These are phyloP conservation scores for Axis porcinus DNA, from an alignment of 2,113 vertebrate genomes.

Conservation along the genomic window DNA sequence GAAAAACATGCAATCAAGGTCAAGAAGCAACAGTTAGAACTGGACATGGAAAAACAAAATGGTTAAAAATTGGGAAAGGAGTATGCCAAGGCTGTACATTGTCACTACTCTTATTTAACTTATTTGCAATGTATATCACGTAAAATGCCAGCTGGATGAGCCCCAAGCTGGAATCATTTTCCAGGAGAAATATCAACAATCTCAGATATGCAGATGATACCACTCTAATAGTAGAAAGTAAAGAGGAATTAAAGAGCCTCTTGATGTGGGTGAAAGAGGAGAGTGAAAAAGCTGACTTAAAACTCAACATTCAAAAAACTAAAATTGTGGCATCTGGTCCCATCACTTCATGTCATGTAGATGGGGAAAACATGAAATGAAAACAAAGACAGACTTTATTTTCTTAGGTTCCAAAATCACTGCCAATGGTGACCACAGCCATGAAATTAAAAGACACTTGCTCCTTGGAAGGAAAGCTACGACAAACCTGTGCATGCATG, in stretches of 20 bases:
- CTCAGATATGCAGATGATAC: not conserved
- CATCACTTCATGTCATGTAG: not conserved
- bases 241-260: not conserved
- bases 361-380: not conserved
- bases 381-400: not conserved
- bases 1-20: not conserved
- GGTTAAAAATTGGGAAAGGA: not conserved
- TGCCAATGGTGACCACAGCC: not conserved
- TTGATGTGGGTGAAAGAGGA: not conserved
- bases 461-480: not conserved
- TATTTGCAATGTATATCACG: not conserved
- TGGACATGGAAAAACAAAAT: not conserved
- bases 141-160: not conserved
- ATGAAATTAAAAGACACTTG: not conserved
- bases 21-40: not conserved
- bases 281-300: not conserved
- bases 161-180: not conserved
- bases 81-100: not conserved
- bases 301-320: not conserved
- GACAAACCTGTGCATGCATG: not conserved
- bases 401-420: not conserved
- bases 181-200: not conserved
- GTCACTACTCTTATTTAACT: not conserved
- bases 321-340: not conserved
- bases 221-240: not conserved